Evolutionary conservation across 1,140 invertebrate genomes (phyloP).

Genomic region (Panagrolaimus sp.): DNA sequence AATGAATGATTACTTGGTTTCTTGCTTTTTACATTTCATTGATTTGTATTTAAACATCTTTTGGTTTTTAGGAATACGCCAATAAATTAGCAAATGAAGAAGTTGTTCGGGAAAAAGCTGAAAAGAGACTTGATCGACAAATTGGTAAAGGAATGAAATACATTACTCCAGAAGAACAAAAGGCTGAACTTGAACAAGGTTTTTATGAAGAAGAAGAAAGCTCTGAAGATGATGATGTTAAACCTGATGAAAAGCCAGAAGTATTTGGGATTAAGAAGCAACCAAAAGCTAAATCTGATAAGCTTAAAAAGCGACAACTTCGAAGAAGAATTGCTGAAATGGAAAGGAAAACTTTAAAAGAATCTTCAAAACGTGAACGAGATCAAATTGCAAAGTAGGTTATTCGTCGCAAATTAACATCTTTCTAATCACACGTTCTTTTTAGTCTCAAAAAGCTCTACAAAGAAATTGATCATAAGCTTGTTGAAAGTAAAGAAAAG

Average conservation of each 20-base stretch:
- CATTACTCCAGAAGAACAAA: not conserved
- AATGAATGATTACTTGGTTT: constrained; percentile 36
- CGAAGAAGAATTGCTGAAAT: constrained; percentile 24
- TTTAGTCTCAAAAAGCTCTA: constrained; percentile 38
- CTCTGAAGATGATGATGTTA: constrained; percentile 16
- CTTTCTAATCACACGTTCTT: constrained; percentile 17
- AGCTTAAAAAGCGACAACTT: constrained; percentile 23
- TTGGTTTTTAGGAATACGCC: constrained; percentile 23
- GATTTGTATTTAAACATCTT: not conserved
- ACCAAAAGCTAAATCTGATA: constrained; percentile 24
- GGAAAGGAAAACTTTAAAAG: constrained; percentile 23
- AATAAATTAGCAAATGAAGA: constrained; percentile 30
- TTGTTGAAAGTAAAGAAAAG: constrained; percentile 8
- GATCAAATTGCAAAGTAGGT: constrained; percentile 23
- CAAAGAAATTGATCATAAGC: constrained; percentile 29
- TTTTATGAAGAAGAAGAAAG: not conserved
- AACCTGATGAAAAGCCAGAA: not conserved
- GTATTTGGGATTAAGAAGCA: not conserved
- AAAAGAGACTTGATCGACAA: not conserved
- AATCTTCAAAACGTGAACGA: constrained; percentile 23
- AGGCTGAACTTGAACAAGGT: not conserved
- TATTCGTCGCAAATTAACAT: not conserved
- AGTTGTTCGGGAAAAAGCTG: not conserved
- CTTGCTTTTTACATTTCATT: not conserved
- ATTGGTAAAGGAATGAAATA: not conserved